Conservation (phyloP, 2,888 invertebrate species). For the Camptogramma bilineatum region DNA sequence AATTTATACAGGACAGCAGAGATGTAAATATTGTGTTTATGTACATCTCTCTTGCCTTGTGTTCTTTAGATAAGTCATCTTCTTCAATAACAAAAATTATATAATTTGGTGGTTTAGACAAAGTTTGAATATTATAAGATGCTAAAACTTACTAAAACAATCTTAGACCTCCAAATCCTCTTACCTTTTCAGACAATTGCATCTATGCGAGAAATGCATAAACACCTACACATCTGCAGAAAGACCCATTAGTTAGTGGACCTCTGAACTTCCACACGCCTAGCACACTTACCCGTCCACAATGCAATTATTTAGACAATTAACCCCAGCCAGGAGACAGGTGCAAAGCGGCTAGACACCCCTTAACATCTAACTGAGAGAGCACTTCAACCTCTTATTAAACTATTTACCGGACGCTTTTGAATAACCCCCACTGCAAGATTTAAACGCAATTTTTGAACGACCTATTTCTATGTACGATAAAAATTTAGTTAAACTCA, state of each 20-base stretch:
- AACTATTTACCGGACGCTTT: slow-evolving; percentile 34
- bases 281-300: slow-evolving; percentile 38
- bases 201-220: neutral
- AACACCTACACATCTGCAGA: neutral
- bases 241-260: slow-evolving; percentile 13
- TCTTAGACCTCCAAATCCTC: neutral
- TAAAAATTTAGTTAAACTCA: too few relatives aligned
- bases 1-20: neutral
- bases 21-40: too few relatives aligned
- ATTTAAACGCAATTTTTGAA: neutral
- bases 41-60: too few relatives aligned
- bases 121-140: too few relatives aligned
- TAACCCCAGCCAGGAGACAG: slow-evolving; percentile 63
- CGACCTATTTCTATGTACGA: too few relatives aligned
- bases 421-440: slow-evolving; percentile 18
- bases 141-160: too few relatives aligned
- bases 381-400: slow-evolving; percentile 31
- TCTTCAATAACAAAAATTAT: too few relatives aligned
- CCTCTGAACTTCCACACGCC: slow-evolving; percentile 23
- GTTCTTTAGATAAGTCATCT: too few relatives aligned
- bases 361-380: slow-evolving; percentile 31
- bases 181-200: neutral
- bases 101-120: too few relatives aligned
- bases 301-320: slow-evolving; percentile 75
- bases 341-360: slow-evolving; percentile 47